phyloP scores from a whole-genome alignment of 1,140 invertebrate species.

The Archegozetes longisetosus region DNA sequence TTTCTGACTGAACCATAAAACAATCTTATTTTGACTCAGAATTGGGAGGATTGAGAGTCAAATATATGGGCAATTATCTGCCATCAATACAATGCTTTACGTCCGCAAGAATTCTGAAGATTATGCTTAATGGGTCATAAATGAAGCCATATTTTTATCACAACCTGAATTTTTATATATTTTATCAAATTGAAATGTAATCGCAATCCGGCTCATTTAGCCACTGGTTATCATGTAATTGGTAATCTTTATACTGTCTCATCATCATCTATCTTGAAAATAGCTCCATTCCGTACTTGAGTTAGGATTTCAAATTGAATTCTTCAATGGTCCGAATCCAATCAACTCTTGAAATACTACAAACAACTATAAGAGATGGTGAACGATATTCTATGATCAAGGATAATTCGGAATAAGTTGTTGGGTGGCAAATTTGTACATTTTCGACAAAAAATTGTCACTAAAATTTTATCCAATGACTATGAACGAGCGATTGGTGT shows the following conservation, averaged over 20 bases:
- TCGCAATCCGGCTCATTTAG: constrained; percentile 42
- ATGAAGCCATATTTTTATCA: constrained; percentile 82
- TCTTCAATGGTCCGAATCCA: constrained; percentile 59
- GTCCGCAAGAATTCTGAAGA: constrained; percentile 75
- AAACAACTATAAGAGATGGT: constrained; percentile 62
- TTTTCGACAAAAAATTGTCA: constrained; percentile 69
- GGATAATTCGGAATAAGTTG: constrained; percentile 68
- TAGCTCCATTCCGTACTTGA: constrained; percentile 48
- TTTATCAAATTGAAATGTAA: constrained; percentile 77
- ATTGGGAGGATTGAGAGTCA: constrained; percentile 53
- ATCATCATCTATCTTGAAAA: constrained; percentile 18
- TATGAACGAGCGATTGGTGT: constrained; percentile 52
- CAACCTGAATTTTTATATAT: constrained; percentile 63
- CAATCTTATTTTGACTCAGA: constrained; percentile 13
- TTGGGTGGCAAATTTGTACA: constrained; percentile 56
- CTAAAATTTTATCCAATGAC: constrained; percentile 36
- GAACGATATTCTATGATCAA: constrained; percentile 73
- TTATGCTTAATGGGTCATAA: constrained; percentile 76
- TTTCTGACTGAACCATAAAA: constrained; percentile 27
- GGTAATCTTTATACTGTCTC: constrained; percentile 23
- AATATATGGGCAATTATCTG: constrained; percentile 59
- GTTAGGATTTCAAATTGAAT: constrained; percentile 41
- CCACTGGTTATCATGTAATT: constrained; percentile 16
- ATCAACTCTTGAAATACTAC: constrained; percentile 30
- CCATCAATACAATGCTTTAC: constrained; percentile 94